Percentiles rank a stretch among this genome's conserved stretches.
Evolutionary conservation across 1,140 invertebrate genomes (phyloP).

Genomic region (Ceratina calcarata): DNA sequence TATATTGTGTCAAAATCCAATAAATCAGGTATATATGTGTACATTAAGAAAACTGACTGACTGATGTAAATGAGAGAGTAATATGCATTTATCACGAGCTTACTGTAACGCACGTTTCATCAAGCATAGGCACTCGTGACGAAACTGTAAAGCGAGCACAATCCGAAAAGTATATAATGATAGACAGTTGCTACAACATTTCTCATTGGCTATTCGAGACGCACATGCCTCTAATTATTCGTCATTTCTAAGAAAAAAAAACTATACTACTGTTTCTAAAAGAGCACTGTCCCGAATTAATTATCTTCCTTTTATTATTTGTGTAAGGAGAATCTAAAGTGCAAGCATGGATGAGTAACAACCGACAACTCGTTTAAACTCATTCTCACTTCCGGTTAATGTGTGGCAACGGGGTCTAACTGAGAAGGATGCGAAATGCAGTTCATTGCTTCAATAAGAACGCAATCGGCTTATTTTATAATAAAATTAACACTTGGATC

Average conservation of each 20-base stretch:
- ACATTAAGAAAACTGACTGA: background rate
- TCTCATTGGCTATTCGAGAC: slow-evolving; percentile 1
- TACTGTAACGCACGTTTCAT: background rate
- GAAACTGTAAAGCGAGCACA: slow-evolving; percentile 19
- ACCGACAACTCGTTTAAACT: slow-evolving; percentile 45
- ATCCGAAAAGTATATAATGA: background rate
- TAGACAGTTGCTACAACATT: background rate
- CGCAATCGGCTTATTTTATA: background rate
- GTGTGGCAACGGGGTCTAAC: slow-evolving; percentile 29
- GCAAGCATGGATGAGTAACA: slow-evolving; percentile 40
- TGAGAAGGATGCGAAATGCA: background rate
- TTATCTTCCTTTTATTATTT: slow-evolving; percentile 1
- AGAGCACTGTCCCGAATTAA: no score
- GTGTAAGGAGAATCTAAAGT: slow-evolving; percentile 28
- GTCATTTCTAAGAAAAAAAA: no score
- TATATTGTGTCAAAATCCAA: background rate
- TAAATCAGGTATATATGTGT: background rate
- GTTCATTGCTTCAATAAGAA: background rate
- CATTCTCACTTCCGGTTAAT: slow-evolving; percentile 41
- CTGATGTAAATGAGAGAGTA: background rate
- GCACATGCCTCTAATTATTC: background rate
- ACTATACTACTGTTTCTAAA: no score
- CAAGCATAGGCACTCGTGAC: background rate
- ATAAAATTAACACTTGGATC: background rate
- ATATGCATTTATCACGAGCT: background rate